Evolutionary conservation across 2,113 vertebrate genomes (phyloP).

Genomic region (Blennius ocellaris): DNA sequence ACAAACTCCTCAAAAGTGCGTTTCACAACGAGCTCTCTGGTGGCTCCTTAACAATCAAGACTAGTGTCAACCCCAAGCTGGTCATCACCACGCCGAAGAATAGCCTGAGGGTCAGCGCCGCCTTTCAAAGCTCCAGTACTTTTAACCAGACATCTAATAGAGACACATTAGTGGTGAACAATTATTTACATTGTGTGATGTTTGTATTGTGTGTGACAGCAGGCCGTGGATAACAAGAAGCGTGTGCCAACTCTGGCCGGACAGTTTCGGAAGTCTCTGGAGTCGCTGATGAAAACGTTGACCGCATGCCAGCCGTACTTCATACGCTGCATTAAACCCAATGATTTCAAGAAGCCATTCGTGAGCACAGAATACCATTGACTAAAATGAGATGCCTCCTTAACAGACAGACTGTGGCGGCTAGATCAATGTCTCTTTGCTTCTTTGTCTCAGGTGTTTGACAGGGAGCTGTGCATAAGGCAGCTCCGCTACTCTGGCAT

Average conservation of each 20-base stretch:
- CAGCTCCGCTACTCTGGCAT: constrained; percentile 96
- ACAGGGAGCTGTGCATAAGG: constrained; percentile 91
- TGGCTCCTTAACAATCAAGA: constrained; percentile 39
- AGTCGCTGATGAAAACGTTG: constrained; percentile 95
- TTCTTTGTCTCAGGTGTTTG: constrained; percentile 85
- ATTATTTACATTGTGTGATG: not conserved
- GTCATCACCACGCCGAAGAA: constrained; percentile 61
- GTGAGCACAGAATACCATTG: constrained; percentile 75
- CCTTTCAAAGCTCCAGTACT: not conserved
- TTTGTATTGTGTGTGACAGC: constrained; percentile 49
- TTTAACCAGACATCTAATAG: not conserved
- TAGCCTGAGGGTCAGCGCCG: constrained; percentile 67
- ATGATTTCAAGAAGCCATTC: constrained; percentile 95
- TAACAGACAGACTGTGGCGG: too few species aligned
- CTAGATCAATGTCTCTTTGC: too few species aligned
- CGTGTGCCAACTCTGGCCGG: constrained; percentile 85
- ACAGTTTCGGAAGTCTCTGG: constrained; percentile 96
- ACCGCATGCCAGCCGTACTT: constrained; percentile 92
- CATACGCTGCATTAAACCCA: constrained; percentile 97
- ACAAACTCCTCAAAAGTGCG: constrained; percentile 89
- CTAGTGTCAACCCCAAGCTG: constrained; percentile 68
- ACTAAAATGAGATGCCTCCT: not conserved
- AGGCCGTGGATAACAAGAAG: constrained; percentile 85
- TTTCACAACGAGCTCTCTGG: constrained; percentile 83
- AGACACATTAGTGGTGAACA: not conserved